These are phyloP conservation scores for Protosalanx chinensis DNA, from an alignment of 2,797 vertebrate genomes.

Conservation along the genomic window DNA sequence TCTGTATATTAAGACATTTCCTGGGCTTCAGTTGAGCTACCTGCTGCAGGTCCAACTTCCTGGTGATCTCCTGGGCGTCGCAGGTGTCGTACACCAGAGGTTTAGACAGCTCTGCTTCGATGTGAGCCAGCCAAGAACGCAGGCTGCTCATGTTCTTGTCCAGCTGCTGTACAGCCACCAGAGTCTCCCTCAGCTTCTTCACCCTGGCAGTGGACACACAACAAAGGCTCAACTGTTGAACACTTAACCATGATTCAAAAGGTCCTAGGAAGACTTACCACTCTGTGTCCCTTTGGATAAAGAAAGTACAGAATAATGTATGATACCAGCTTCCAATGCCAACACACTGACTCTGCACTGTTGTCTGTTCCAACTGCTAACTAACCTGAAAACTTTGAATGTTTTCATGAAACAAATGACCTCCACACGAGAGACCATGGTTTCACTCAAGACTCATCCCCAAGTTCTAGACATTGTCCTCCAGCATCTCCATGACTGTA, in stretches of 20 bases:
- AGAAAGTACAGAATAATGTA: not conserved
- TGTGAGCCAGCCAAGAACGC: conserved; percentile 89
- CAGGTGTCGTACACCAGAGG: conserved; percentile 93
- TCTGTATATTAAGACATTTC: too few relatives aligned
- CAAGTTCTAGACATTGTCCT: not conserved
- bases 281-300: not conserved
- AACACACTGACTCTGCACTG: too few relatives aligned
- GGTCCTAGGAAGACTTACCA: not conserved
- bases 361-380: too few relatives aligned
- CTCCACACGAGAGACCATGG: too few relatives aligned
- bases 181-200: conserved; percentile 94
- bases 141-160: conserved; percentile 98
- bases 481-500: conserved; percentile 52
- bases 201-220: conserved; percentile 70
- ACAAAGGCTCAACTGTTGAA: not conserved
- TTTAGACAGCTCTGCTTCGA: conserved; percentile 91
- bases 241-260: not conserved
- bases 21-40: conserved; percentile 51
- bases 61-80: conserved; percentile 90
- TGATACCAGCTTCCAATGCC: too few relatives aligned
- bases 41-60: conserved; percentile 85
- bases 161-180: conserved; percentile 94
- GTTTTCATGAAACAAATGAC: too few relatives aligned
- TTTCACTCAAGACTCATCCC: too few relatives aligned
- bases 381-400: too few relatives aligned